A percentile compares a stretch with the other conserved stretches of the same genome.
These are phyloP conservation scores for Leptinotarsa tumamoca DNA, from an alignment of 2,888 invertebrate genomes.

Conservation along the genomic window DNA sequence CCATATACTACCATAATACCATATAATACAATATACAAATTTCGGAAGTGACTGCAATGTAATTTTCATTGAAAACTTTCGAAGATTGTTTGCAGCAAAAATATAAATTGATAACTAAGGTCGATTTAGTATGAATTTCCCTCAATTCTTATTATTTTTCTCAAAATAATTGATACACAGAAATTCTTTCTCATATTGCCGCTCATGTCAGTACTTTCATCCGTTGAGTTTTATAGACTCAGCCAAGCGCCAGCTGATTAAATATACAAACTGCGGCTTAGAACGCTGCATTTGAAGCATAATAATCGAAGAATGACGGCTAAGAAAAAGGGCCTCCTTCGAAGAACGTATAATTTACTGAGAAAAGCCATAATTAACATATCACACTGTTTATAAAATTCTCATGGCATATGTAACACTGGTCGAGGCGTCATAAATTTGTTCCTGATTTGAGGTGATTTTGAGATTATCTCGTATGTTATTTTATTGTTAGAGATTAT, in stretches of 20 bases:
- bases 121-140: too few relatives aligned
- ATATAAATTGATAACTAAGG: too few relatives aligned
- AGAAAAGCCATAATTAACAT: constrained; percentile 26
- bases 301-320: constrained; percentile 28
- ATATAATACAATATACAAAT: too few relatives aligned
- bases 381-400: constrained; percentile 25
- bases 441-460: constrained; percentile 20
- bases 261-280: constrained; percentile 26
- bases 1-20: too few relatives aligned
- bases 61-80: too few relatives aligned
- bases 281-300: constrained; percentile 24
- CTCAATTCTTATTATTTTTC: too few relatives aligned
- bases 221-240: constrained; percentile 7
- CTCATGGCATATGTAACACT: constrained; percentile 14
- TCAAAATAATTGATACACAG: too few relatives aligned
- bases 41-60: too few relatives aligned
- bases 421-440: constrained; percentile 19
- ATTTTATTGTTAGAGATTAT: background rate
- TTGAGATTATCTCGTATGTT: constrained; percentile 1
- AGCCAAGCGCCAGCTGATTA: constrained; percentile 26
- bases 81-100: too few relatives aligned
- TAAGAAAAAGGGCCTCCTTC: constrained; percentile 14
- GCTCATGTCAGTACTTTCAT: background rate
- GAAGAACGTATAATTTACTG: constrained; percentile 27
- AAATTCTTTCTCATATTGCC: background rate